phyloP scores from a whole-genome alignment of 1,140 invertebrate genomes.

The Pseudobourletiella spinata region DNA sequence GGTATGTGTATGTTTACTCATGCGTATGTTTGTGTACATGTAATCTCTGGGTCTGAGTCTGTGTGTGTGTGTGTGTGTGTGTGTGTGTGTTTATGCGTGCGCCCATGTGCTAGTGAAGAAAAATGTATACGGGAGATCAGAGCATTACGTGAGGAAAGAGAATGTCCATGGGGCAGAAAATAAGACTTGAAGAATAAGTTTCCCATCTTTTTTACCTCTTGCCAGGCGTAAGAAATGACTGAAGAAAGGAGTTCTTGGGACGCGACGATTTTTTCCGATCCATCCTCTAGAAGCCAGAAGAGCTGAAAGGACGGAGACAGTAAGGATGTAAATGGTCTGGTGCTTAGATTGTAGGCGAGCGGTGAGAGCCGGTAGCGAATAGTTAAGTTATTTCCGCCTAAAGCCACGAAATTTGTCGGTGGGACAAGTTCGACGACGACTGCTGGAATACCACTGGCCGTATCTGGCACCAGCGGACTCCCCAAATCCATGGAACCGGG shows the following conservation, averaged over 20 bases:
- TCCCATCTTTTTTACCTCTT: conserved; percentile 5
- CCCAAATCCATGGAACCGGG: conserved; percentile 1
- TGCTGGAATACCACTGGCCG: not conserved
- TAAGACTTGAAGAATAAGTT: no score
- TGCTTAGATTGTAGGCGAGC: not conserved
- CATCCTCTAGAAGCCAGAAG: not conserved
- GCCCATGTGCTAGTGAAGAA: no score
- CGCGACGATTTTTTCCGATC: not conserved
- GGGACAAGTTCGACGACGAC: conserved; percentile 8
- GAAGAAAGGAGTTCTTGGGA: not conserved
- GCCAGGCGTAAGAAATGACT: not conserved
- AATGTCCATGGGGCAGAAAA: no score
- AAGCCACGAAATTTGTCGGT: conserved; percentile 15
- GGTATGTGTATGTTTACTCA: no score
- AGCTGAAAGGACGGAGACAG: not conserved
- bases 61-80: no score
- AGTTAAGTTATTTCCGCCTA: conserved; percentile 20
- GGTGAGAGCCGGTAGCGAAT: conserved; percentile 14
- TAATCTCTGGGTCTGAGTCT: no score
- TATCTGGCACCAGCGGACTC: not conserved
- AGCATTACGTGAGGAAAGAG: no score
- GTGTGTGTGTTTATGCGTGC: no score
- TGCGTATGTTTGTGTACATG: no score
- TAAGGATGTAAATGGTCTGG: not conserved
- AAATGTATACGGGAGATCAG: no score